phyloP scores from a whole-genome alignment of 2,888 invertebrate genomes.

The Frankliniella fusca region DNA sequence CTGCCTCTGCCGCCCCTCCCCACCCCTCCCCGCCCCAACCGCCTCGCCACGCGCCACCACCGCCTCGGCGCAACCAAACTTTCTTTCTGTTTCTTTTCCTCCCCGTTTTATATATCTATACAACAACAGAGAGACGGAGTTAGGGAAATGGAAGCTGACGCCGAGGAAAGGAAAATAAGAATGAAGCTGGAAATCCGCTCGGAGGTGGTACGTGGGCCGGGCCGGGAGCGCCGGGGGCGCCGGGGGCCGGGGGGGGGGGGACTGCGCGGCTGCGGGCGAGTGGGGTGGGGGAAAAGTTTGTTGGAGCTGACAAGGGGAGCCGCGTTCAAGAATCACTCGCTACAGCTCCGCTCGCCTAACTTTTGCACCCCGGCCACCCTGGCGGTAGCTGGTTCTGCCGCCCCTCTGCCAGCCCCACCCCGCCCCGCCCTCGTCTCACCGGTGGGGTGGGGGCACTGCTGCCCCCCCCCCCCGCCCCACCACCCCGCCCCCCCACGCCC shows the following conservation, averaged over 20 bases:
- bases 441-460: too few species aligned
- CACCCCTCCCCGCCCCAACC: neutral
- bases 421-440: too few species aligned
- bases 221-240: neutral
- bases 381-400: neutral
- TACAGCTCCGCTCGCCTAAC: neutral
- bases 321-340: slow-evolving; percentile 24
- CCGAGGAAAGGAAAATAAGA: slow-evolving; percentile 11
- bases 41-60: neutral
- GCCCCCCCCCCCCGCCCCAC: neutral
- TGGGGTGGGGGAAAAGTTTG: neutral
- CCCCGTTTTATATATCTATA: slow-evolving; percentile 16
- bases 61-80: neutral
- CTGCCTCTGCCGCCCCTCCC: neutral
- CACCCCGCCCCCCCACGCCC: neutral
- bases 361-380: neutral
- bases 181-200: neutral
- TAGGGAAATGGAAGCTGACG: slow-evolving; percentile 26
- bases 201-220: neutral
- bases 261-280: neutral
- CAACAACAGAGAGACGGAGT: slow-evolving; percentile 18
- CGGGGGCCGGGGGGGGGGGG: neutral
- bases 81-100: slow-evolving; percentile 19
- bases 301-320: neutral
- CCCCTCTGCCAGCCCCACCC: too few species aligned